These are phyloP conservation scores for Mercenaria mercenaria DNA, from an alignment of 1,140 invertebrate species.

Conservation along the genomic window DNA sequence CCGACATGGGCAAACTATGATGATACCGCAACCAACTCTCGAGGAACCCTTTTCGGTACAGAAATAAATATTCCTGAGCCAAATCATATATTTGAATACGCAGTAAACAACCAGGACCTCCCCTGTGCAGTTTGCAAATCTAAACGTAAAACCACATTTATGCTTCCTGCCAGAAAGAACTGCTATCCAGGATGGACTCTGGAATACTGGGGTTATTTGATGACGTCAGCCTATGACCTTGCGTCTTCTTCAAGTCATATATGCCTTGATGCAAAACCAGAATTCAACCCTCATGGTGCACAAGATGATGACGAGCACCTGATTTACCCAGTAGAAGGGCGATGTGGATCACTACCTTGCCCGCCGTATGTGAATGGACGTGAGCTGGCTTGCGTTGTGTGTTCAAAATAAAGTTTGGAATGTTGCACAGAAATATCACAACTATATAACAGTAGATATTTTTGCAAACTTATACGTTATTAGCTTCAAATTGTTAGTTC, in stretches of 20 bases:
- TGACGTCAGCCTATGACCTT: constrained; percentile 36
- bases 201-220: constrained; percentile 69
- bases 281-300: not conserved
- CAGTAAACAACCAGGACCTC: not conserved
- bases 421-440: too few species aligned
- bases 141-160: not conserved
- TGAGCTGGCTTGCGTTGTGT: constrained; percentile 71
- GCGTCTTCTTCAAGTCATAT: constrained; percentile 10
- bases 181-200: constrained; percentile 59
- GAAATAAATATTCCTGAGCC: not conserved
- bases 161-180: constrained; percentile 63
- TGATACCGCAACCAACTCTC: too few species aligned
- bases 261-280: constrained; percentile 65
- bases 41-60: not conserved
- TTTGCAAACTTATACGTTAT: too few species aligned
- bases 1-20: not conserved
- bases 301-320: constrained; percentile 45
- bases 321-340: constrained; percentile 53
- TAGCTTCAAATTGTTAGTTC: too few species aligned
- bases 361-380: constrained; percentile 59
- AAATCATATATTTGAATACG: not conserved
- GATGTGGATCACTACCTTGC: constrained; percentile 68
- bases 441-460: too few species aligned
- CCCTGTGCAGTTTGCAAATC: constrained; percentile 7
- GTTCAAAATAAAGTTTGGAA: constrained; percentile 52